These are phyloP conservation scores for Prosapia bicincta DNA, from an alignment of 2,888 invertebrate genomes.

Conservation along the genomic window DNA sequence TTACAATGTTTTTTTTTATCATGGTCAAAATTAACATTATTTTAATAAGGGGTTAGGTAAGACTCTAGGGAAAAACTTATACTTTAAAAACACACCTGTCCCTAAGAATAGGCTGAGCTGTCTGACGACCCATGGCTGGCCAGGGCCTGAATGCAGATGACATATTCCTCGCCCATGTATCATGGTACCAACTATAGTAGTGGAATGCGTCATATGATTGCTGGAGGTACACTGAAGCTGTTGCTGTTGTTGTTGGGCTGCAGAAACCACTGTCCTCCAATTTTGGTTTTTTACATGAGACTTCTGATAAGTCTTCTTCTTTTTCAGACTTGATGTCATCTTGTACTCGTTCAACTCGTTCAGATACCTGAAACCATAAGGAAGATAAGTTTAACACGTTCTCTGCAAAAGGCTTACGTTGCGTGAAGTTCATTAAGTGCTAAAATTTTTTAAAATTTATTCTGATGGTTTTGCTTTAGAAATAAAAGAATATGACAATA, in stretches of 20 bases:
- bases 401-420: too few relatives aligned
- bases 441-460: too few relatives aligned
- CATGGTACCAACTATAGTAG: constrained; percentile 36
- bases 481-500: too few relatives aligned
- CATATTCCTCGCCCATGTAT: constrained; percentile 33
- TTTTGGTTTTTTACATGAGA: constrained; percentile 36
- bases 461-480: too few relatives aligned
- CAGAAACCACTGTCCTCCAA: constrained; percentile 33
- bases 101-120: constrained; percentile 40
- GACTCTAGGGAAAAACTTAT: too few relatives aligned
- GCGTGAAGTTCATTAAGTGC: too few relatives aligned
- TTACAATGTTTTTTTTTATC: too few relatives aligned
- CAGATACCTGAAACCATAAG: constrained; percentile 10
- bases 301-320: constrained; percentile 18
- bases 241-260: constrained; percentile 44
- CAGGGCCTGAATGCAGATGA: constrained; percentile 48
- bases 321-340: constrained; percentile 19
- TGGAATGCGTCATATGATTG: constrained; percentile 40
- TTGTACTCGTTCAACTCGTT: constrained; percentile 3
- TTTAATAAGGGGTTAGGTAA: too few relatives aligned
- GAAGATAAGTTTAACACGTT: too few relatives aligned
- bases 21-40: too few relatives aligned
- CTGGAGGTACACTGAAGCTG: constrained; percentile 49
- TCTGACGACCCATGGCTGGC: constrained; percentile 35
- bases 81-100: constrained; percentile 47